Conservation (phyloP, 2,797 vertebrate species). For the Coregonus suidteri region DNA sequence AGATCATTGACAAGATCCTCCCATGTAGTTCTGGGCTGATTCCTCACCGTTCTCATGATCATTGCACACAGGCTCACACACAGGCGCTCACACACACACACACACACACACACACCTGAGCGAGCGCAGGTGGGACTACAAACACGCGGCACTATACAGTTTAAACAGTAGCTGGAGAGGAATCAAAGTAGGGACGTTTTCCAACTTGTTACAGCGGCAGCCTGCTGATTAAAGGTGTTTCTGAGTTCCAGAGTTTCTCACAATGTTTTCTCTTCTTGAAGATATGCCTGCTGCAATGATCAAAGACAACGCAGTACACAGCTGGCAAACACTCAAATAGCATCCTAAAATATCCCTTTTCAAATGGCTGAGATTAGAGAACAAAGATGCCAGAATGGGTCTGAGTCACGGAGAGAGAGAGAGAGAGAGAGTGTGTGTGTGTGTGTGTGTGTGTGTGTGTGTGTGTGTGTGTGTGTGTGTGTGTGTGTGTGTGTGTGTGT, state of each 20-base stretch:
- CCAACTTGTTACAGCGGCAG: background rate
- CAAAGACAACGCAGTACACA: constrained; percentile 44
- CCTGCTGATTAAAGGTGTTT: constrained; percentile 26
- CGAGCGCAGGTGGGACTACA: constrained; percentile 41
- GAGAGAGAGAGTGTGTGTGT: background rate
- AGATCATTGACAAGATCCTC: no score
- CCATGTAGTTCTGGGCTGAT: no score
- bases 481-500: no score
- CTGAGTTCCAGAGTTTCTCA: constrained; percentile 28
- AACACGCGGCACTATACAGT: constrained; percentile 5
- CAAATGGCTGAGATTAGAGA: constrained; percentile 29
- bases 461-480: no score
- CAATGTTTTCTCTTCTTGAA: constrained; percentile 35
- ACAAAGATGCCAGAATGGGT: constrained; percentile 24
- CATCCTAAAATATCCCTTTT: constrained; percentile 32
- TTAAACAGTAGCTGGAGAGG: constrained; percentile 5
- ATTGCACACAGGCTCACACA: constrained; percentile 27
- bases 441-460: no score
- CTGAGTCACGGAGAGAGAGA: constrained; percentile 15
- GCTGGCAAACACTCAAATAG: constrained; percentile 40
- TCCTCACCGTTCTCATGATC: no score
- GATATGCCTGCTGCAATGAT: constrained; percentile 34
- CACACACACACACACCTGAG: constrained; percentile 32
- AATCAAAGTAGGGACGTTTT: constrained; percentile 18
- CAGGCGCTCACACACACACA: constrained; percentile 30